Conservation (phyloP, 2,797 vertebrate genomes). For the Selene dorsalis region DNA sequence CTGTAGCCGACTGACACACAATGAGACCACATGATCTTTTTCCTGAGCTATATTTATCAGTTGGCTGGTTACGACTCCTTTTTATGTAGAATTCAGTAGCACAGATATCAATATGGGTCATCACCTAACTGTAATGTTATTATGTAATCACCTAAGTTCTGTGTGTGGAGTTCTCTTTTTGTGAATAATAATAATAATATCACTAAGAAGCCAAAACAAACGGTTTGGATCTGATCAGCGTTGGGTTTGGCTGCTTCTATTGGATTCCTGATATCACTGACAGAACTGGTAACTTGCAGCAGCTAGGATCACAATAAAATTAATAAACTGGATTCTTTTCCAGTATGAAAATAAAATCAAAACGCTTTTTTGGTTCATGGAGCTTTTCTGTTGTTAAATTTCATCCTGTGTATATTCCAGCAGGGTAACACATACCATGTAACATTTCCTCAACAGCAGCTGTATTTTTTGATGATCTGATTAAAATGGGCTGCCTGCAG, state of each 20-base stretch:
- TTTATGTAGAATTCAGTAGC: background rate
- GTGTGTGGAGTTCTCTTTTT: conserved; percentile 13
- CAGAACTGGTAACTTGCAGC: background rate
- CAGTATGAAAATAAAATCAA: background rate
- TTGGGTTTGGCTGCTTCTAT: conserved; percentile 18
- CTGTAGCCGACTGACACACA: background rate
- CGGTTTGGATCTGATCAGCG: conserved; percentile 13
- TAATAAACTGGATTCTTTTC: background rate
- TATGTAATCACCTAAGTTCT: background rate
- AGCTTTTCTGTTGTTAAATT: background rate
- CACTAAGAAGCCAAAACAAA: conserved; percentile 38
- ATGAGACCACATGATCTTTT: background rate
- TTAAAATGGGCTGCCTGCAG: background rate
- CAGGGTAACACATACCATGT: background rate
- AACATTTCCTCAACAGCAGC: background rate
- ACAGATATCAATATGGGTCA: background rate
- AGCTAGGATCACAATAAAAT: background rate
- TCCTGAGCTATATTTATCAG: background rate
- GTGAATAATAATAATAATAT: background rate
- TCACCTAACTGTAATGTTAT: conserved; percentile 4
- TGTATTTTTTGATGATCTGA: background rate
- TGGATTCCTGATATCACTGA: conserved; percentile 1
- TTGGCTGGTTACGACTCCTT: background rate
- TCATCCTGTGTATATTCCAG: background rate
- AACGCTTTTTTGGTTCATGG: background rate